These are phyloP conservation scores for Lithosia quadra DNA, from an alignment of 2,888 invertebrate species.

Conservation along the genomic window DNA sequence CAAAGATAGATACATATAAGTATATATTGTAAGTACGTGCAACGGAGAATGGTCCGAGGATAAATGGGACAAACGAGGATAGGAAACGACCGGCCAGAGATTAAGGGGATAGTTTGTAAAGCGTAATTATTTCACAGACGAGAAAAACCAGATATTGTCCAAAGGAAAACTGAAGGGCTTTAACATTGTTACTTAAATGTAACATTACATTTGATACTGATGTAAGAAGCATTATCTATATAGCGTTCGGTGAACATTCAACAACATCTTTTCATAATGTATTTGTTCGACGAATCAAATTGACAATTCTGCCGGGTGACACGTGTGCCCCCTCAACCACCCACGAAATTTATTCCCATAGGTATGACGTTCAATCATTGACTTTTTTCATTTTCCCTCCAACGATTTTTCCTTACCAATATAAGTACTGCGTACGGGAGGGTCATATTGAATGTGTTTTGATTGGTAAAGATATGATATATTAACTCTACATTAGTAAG, in stretches of 20 bases:
- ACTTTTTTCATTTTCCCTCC: conserved; percentile 63
- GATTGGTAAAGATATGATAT: conserved; percentile 38
- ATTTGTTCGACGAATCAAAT: conserved; percentile 66
- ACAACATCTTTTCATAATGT: conserved; percentile 55
- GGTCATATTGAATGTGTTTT: conserved; percentile 46
- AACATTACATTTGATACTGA: conserved; percentile 15
- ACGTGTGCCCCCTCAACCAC: conserved; percentile 66
- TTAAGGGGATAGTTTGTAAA: conserved; percentile 74
- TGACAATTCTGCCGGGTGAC: conserved; percentile 75
- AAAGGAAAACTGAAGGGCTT: conserved; percentile 40
- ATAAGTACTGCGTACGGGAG: conserved; percentile 41
- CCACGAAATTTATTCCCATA: conserved; percentile 82
- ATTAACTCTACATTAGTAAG: conserved; percentile 27
- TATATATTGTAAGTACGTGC: conserved; percentile 36
- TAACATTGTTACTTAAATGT: conserved; percentile 41
- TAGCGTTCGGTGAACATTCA: conserved; percentile 45
- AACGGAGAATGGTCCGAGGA: conserved; percentile 52
- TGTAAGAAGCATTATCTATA: conserved; percentile 26
- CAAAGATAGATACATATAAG: conserved; percentile 31
- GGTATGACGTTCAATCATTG: conserved; percentile 85
- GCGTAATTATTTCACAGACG: conserved; percentile 72
- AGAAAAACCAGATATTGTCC: conserved; percentile 43
- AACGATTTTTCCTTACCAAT: conserved; percentile 53
- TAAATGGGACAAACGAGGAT: conserved; percentile 71
- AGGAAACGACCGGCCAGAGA: conserved; percentile 66